Evolutionary conservation across 2,888 invertebrate genomes (phyloP).

Genomic region (Eupithecia vulgata): DNA sequence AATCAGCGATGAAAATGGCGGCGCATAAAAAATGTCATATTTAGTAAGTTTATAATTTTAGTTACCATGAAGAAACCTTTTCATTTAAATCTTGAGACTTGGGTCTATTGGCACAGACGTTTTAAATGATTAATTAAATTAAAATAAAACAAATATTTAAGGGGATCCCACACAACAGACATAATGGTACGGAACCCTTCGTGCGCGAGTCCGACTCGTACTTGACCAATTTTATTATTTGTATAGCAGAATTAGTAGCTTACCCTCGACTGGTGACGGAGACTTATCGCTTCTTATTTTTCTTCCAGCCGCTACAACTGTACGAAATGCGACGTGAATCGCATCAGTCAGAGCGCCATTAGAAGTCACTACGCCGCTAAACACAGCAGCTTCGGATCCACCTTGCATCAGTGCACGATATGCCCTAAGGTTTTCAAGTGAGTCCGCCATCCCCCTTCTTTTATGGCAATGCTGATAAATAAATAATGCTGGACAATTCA

Average conservation of each 20-base stretch:
- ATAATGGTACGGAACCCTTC: too few relatives aligned
- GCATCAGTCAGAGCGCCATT: constrained; percentile 2
- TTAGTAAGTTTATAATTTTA: constrained; percentile 8
- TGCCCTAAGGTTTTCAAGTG: constrained; percentile 29
- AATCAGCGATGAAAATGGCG: not conserved
- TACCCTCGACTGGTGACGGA: too few relatives aligned
- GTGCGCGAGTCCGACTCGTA: too few relatives aligned
- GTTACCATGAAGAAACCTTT: not conserved
- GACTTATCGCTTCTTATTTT: not conserved
- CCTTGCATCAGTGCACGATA: constrained; percentile 12
- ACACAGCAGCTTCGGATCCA: constrained; percentile 5
- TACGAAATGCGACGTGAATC: constrained; percentile 55
- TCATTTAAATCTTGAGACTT: not conserved
- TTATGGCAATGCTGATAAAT: too few relatives aligned
- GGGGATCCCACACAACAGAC: too few relatives aligned
- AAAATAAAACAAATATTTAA: too few relatives aligned
- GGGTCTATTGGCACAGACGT: too few relatives aligned
- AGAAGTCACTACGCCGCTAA: constrained; percentile 14
- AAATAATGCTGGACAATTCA: too few relatives aligned
- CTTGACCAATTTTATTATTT: too few relatives aligned
- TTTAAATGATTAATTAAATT: too few relatives aligned
- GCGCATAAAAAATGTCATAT: constrained; percentile 5
- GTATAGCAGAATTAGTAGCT: too few relatives aligned
- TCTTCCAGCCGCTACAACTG: constrained; percentile 53
- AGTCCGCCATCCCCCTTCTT: constrained; percentile 1